Evolutionary conservation across 2,888 invertebrate species (phyloP).

Genomic region (Chrysolina americana): DNA sequence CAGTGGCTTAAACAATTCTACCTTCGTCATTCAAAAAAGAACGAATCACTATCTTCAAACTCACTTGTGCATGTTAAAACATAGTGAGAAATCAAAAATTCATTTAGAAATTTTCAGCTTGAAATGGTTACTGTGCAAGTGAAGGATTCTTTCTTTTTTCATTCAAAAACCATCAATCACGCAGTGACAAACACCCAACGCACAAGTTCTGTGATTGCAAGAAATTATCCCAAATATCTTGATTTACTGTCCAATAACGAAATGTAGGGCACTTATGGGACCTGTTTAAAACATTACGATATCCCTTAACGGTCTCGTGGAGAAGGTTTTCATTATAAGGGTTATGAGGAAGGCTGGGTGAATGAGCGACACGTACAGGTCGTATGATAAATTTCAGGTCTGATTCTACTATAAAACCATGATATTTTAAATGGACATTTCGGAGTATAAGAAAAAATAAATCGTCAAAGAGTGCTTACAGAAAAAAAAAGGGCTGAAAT

Average conservation of each 20-base stretch:
- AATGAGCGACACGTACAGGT: conserved; percentile 40
- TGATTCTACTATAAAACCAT: conserved; percentile 27
- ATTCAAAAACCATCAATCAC: too few relatives aligned
- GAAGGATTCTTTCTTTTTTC: too few relatives aligned
- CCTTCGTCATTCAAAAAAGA: background rate
- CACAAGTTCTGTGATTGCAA: background rate
- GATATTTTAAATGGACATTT: conserved; percentile 30
- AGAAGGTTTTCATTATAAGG: conserved; percentile 33
- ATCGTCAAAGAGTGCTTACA: too few relatives aligned
- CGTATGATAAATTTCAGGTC: conserved; percentile 41
- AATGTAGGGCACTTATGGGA: conserved; percentile 46
- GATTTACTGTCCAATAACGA: conserved; percentile 43
- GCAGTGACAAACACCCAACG: background rate
- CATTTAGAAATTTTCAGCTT: too few relatives aligned
- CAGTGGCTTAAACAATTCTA: too few relatives aligned
- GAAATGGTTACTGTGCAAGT: too few relatives aligned
- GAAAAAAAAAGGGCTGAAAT: too few relatives aligned
- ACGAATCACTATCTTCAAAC: background rate
- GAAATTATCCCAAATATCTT: conserved; percentile 38
- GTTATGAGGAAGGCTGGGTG: conserved; percentile 24
- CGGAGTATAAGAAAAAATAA: too few relatives aligned
- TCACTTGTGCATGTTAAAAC: too few relatives aligned
- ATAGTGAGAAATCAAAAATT: too few relatives aligned
- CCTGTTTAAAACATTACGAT: conserved; percentile 37
- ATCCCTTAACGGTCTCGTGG: conserved; percentile 42